phyloP scores from a whole-genome alignment of 2,888 invertebrate species.

The Plagodis dolabraria region DNA sequence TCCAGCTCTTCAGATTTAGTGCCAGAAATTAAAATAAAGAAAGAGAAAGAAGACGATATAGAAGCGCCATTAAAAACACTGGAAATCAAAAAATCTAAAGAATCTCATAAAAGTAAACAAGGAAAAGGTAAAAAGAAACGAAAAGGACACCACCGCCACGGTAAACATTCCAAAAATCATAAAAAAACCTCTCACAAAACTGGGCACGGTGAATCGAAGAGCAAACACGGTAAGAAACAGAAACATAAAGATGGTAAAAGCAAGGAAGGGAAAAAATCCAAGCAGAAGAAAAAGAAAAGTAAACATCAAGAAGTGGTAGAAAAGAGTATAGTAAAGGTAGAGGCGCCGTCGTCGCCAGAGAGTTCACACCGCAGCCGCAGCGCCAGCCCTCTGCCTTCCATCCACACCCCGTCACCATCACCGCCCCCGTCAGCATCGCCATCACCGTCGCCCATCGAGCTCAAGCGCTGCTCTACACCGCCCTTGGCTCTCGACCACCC shows the following conservation, averaged over 20 bases:
- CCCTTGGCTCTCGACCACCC: not conserved
- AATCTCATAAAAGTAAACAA: constrained; percentile 73
- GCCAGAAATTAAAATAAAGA: constrained; percentile 44
- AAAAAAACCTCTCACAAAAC: constrained; percentile 67
- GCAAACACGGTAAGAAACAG: constrained; percentile 66
- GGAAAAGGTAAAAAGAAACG: constrained; percentile 76
- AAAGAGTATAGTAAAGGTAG: constrained; percentile 1
- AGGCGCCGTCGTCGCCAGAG: constrained; percentile 57
- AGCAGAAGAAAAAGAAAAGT: constrained; percentile 76
- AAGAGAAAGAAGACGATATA: constrained; percentile 23
- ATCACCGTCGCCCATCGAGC: not conserved
- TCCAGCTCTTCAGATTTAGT: constrained; percentile 60
- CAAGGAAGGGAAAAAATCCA: constrained; percentile 78
- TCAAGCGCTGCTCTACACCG: not conserved
- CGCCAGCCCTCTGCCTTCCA: constrained; percentile 76
- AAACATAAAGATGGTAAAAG: constrained; percentile 71
- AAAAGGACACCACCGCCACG: constrained; percentile 74
- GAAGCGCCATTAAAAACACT: constrained; percentile 33
- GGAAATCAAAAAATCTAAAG: constrained; percentile 58
- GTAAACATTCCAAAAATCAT: constrained; percentile 79
- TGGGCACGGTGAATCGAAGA: constrained; percentile 58
- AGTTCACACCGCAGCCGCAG: constrained; percentile 75
- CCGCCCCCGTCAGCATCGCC: not conserved
- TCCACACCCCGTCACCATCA: constrained; percentile 62
- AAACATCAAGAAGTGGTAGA: constrained; percentile 57